A percentile compares a stretch with the other conserved stretches of the same genome.
phyloP scores from a whole-genome alignment of 2,888 invertebrate species.

The Aplocera efformata region DNA sequence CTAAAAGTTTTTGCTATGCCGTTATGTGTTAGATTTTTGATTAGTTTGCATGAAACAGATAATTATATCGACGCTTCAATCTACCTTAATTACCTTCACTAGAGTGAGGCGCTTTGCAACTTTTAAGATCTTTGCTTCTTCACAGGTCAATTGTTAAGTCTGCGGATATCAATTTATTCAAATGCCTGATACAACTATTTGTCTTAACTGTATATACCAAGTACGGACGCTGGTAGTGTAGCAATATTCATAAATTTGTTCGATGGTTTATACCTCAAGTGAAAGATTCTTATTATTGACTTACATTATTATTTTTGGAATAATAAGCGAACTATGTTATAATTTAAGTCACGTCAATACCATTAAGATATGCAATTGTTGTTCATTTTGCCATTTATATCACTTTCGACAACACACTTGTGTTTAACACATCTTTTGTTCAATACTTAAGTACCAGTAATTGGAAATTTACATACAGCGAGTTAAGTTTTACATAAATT shows the following conservation, averaged over 20 bases:
- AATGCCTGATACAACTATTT: too few relatives aligned
- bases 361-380: conserved; percentile 54
- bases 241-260: conserved; percentile 20
- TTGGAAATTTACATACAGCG: conserved; percentile 70
- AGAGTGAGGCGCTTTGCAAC: too few relatives aligned
- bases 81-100: too few relatives aligned
- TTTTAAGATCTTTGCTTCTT: too few relatives aligned
- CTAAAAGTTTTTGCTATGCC: too few relatives aligned
- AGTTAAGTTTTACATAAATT: conserved; percentile 74
- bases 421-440: conserved; percentile 73
- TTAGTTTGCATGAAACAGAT: too few relatives aligned
- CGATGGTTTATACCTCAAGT: conserved; percentile 17
- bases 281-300: conserved; percentile 23
- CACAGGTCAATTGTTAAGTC: too few relatives aligned
- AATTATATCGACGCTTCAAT: too few relatives aligned
- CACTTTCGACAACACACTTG: conserved; percentile 65
- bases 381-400: conserved; percentile 45
- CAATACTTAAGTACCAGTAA: conserved; percentile 68
- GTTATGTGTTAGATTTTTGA: too few relatives aligned
- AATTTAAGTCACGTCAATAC: conserved; percentile 15
- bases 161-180: too few relatives aligned
- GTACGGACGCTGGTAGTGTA: not conserved
- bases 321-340: conserved; percentile 15
- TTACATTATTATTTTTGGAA: conserved; percentile 22
- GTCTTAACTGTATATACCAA: too few relatives aligned